Conservation (phyloP, 2,113 vertebrate genomes). For the Raphicerus campestris region DNA sequence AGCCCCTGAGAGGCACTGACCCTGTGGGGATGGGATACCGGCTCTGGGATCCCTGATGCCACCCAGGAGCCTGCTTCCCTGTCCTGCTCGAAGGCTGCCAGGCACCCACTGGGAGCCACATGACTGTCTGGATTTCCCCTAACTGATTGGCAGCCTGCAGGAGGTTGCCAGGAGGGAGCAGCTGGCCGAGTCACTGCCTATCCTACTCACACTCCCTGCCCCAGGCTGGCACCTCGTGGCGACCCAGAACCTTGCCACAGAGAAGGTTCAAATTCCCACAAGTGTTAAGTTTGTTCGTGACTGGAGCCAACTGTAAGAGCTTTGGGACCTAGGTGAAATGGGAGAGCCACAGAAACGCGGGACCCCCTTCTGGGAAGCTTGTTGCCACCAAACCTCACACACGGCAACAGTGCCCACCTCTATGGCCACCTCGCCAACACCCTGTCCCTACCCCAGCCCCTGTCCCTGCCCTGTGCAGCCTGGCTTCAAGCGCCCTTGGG, state of each 20-base stretch:
- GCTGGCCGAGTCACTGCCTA: not conserved
- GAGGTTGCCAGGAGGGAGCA: not conserved
- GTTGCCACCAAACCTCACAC: not conserved
- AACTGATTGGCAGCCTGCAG: slow-evolving; percentile 20
- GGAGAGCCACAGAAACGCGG: not conserved
- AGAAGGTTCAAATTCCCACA: not conserved
- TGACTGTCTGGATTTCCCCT: slow-evolving; percentile 10
- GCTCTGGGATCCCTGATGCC: not conserved
- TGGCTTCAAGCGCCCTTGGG: not conserved
- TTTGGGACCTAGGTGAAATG: not conserved
- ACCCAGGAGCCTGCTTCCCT: too few species aligned
- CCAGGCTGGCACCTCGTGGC: not conserved
- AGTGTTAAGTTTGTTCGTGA: not conserved
- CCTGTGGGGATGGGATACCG: too few species aligned
- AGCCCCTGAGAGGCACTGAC: not conserved
- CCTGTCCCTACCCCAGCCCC: not conserved
- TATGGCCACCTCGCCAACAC: not conserved
- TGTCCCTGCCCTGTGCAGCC: not conserved
- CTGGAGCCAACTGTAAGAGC: not conserved
- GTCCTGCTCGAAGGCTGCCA: not conserved
- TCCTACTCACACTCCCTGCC: not conserved
- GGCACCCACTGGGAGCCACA: not conserved
- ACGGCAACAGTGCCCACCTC: not conserved
- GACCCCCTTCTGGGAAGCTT: not conserved
- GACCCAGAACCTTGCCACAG: not conserved